Conservation (phyloP, 1,140 invertebrate species). For the Spodoptera litura region DNA sequence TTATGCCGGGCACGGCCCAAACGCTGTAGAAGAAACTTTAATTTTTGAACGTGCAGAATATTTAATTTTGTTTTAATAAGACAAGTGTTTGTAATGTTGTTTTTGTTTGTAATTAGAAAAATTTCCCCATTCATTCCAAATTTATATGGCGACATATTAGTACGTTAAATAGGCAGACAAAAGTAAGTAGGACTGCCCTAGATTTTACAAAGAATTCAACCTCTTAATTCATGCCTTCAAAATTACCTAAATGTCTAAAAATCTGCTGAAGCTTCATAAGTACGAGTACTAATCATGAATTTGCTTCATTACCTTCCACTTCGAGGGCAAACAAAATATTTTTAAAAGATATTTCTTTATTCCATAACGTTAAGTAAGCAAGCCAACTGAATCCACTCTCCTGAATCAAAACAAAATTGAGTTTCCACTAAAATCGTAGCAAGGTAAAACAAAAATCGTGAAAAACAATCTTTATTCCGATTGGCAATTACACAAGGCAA, state of each 20-base stretch:
- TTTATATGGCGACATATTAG: too few relatives aligned
- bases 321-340: background rate
- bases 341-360: background rate
- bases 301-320: too few relatives aligned
- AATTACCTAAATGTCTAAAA: too few relatives aligned
- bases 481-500: slow-evolving; percentile 31
- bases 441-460: background rate
- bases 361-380: too few relatives aligned
- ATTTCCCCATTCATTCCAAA: too few relatives aligned
- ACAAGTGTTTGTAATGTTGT: slow-evolving; percentile 1
- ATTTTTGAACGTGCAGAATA: slow-evolving; percentile 38
- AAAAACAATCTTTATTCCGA: slow-evolving; percentile 24
- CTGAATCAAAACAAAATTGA: background rate
- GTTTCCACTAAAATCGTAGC: background rate
- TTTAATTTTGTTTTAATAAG: slow-evolving; percentile 18
- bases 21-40: slow-evolving; percentile 37
- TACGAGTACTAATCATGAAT: too few relatives aligned
- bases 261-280: too few relatives aligned
- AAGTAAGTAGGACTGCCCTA: too few relatives aligned
- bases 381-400: background rate
- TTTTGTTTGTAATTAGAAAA: background rate
- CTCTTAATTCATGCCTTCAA: too few relatives aligned
- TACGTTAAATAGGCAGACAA: too few relatives aligned
- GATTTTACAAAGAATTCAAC: too few relatives aligned
- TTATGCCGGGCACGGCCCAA: slow-evolving; percentile 19